These are phyloP conservation scores for Trissolcus japonicus DNA, from an alignment of 2,888 invertebrate species.

Conservation along the genomic window DNA sequence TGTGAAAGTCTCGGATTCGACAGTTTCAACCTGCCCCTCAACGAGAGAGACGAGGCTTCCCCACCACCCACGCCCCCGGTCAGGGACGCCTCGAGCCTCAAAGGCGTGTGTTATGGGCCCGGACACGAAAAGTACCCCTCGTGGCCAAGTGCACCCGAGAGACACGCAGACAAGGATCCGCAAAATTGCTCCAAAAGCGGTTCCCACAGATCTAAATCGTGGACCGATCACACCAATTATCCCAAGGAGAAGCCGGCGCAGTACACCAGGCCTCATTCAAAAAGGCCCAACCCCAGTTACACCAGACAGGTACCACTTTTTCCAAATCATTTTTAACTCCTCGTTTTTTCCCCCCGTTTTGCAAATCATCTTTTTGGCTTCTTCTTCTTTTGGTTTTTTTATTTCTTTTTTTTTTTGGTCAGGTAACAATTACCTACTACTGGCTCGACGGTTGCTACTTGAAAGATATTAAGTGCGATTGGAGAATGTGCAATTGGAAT, in stretches of 20 bases:
- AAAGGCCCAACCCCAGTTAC: constrained; percentile 79
- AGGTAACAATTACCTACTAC: too few species aligned
- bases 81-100: constrained; percentile 82
- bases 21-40: constrained; percentile 73
- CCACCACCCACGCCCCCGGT: constrained; percentile 81
- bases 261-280: constrained; percentile 82
- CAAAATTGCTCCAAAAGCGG: constrained; percentile 76
- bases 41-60: constrained; percentile 77
- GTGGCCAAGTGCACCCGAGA: constrained; percentile 83
- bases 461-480: too few species aligned
- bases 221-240: constrained; percentile 84
- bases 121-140: constrained; percentile 87
- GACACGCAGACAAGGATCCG: constrained; percentile 76
- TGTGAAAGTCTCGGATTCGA: constrained; percentile 75
- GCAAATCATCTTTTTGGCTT: neutral
- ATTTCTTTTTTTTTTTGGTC: too few species aligned
- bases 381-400: too few species aligned
- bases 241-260: constrained; percentile 82
- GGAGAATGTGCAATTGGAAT: too few species aligned
- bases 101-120: constrained; percentile 82
- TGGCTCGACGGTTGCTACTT: too few species aligned
- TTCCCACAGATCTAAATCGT: constrained; percentile 82
- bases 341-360: neutral
- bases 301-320: constrained; percentile 78
- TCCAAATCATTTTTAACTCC: neutral